phyloP scores from a whole-genome alignment of 2,888 invertebrate species.

The Yponomeuta plumbellus region DNA sequence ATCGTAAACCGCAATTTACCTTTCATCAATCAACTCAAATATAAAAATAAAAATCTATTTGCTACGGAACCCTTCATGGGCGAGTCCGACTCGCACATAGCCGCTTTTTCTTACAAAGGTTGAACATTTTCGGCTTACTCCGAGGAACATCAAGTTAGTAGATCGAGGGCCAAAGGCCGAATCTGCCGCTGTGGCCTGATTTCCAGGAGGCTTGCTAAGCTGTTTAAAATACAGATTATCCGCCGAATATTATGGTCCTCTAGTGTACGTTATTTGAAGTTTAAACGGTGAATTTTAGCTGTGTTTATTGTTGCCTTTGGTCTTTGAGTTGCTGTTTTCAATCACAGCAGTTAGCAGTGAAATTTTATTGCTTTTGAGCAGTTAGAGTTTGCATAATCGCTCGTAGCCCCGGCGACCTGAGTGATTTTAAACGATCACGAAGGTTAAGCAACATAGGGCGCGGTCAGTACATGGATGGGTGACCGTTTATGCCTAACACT shows the following conservation, averaged over 20 bases:
- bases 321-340: neutral
- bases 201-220: constrained; percentile 17
- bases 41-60: no score
- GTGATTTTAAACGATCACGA: no score
- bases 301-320: neutral
- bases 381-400: neutral
- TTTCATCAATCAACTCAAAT: no score
- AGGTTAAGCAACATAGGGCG: no score
- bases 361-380: neutral
- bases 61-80: no score
- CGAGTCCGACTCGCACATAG: no score
- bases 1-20: no score
- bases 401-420: no score
- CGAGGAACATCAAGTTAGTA: neutral
- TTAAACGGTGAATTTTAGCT: constrained; percentile 12
- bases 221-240: constrained; percentile 23
- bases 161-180: neutral
- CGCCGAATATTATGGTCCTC: constrained; percentile 21
- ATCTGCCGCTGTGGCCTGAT: constrained; percentile 8
- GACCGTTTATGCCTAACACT: no score
- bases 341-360: neutral
- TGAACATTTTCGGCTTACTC: no score
- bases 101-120: no score
- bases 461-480: no score
- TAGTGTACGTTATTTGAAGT: constrained; percentile 14